A percentile compares a stretch with the other conserved stretches of the same genome.
These are phyloP conservation scores for Python bivittatus DNA, from an alignment of 2,113 vertebrate genomes.

Conservation along the genomic window DNA sequence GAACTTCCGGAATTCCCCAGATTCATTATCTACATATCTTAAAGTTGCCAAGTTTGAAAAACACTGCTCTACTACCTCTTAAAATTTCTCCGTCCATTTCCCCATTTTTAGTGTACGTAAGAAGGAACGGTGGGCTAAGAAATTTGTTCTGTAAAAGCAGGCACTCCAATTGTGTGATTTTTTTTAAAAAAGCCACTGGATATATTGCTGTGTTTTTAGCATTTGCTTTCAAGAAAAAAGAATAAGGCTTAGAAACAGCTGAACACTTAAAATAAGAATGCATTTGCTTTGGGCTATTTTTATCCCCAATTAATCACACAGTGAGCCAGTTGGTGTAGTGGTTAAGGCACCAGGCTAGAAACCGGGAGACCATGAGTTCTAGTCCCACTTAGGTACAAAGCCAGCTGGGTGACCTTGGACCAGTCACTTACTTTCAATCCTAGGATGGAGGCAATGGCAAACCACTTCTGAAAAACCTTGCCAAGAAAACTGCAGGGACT, in stretches of 20 bases:
- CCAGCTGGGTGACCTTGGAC: no score
- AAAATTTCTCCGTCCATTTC: background rate
- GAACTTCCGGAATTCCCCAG: no score
- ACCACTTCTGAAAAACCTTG: no score
- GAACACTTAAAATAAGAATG: slow-evolving; percentile 16
- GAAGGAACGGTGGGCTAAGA: background rate
- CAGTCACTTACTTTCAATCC: no score
- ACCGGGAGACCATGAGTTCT: no score
- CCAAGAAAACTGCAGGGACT: no score
- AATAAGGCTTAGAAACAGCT: background rate
- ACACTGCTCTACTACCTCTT: background rate
- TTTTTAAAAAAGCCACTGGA: background rate
- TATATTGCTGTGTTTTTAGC: background rate
- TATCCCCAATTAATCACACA: slow-evolving; percentile 36
- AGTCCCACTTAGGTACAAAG: no score
- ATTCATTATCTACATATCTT: no score
- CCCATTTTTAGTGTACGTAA: background rate
- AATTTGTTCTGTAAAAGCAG: background rate
- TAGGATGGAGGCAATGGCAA: no score
- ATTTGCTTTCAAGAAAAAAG: background rate
- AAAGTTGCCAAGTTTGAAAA: background rate
- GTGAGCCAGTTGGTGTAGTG: no score
- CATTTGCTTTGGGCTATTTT: slow-evolving; percentile 4
- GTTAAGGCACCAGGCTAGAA: no score
- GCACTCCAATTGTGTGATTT: background rate